These are phyloP conservation scores for Pycnomerus fuliginosus DNA, from an alignment of 2,888 invertebrate species.

Conservation along the genomic window DNA sequence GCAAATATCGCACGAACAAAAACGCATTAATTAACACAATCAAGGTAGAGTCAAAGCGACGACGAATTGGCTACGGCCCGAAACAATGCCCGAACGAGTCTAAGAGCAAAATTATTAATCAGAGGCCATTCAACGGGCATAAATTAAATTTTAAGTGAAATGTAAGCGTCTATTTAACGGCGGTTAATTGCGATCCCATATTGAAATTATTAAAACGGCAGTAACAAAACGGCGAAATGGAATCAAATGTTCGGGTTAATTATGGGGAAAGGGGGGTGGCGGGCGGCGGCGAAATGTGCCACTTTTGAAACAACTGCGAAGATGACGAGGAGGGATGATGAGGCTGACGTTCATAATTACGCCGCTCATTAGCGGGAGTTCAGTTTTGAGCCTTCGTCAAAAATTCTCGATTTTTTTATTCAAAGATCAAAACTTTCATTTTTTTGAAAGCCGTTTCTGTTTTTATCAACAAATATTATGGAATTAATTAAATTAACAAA, in stretches of 20 bases:
- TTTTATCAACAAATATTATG: too few species aligned
- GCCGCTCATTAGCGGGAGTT: constrained; percentile 29
- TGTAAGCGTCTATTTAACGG: constrained; percentile 23
- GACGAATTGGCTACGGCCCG: constrained; percentile 16
- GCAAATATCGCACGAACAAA: constrained; percentile 8
- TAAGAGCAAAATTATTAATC: constrained; percentile 30
- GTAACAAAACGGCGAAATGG: constrained; percentile 37
- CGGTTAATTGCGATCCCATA: constrained; percentile 26
- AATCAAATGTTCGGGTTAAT: constrained; percentile 32
- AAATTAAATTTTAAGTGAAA: constrained; percentile 32
- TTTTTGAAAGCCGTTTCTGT: too few species aligned
- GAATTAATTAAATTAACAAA: too few species aligned
- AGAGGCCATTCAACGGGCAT: constrained; percentile 30
- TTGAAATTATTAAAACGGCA: constrained; percentile 35
- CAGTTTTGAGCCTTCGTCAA: constrained; percentile 25
- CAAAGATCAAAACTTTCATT: too few species aligned
- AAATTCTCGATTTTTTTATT: too few species aligned
- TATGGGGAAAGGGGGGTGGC: constrained; percentile 17
- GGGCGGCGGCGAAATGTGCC: constrained; percentile 2
- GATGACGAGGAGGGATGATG: too few species aligned
- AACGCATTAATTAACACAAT: constrained; percentile 20
- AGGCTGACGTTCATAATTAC: constrained; percentile 26
- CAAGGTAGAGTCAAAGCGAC: constrained; percentile 15
- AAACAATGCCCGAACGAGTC: constrained; percentile 21
- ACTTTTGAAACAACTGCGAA: background rate